A percentile compares a stretch with the other conserved stretches of the same genome.
These are phyloP conservation scores for Lytechinus pictus DNA, from an alignment of 35 echinoderm and acorn worm genomes.

Conservation along the genomic window DNA sequence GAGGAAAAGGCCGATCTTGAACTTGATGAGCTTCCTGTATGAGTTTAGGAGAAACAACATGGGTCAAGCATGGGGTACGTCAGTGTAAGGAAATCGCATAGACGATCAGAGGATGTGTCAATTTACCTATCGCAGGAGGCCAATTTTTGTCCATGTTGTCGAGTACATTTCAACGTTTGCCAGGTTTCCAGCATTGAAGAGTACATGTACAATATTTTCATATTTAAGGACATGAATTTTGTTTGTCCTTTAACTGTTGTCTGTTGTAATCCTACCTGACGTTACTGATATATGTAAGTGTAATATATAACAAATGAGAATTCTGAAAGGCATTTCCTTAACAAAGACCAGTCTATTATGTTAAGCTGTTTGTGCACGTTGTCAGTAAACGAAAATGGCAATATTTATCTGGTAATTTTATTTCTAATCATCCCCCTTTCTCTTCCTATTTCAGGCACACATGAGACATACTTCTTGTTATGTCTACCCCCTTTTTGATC, in stretches of 20 bases:
- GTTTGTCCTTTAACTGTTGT: no score
- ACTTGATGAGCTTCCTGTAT: not conserved
- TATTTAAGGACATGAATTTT: not conserved
- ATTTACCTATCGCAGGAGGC: not conserved
- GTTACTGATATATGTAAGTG: no score
- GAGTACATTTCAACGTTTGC: not conserved
- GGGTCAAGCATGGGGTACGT: not conserved
- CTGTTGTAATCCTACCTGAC: no score
- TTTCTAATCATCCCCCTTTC: no score
- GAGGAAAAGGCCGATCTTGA: slow-evolving; percentile 20
- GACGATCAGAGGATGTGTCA: not conserved
- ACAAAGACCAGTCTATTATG: no score
- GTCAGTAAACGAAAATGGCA: no score
- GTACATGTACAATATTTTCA: not conserved
- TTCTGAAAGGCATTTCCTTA: not conserved
- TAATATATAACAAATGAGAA: not conserved
- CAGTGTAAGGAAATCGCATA: not conserved
- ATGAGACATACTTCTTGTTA: not conserved
- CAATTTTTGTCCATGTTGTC: not conserved
- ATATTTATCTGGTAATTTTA: no score
- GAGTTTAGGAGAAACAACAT: slow-evolving; percentile 7
- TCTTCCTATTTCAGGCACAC: not conserved
- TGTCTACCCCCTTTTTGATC: not conserved
- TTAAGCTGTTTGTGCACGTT: no score
- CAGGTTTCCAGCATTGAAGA: not conserved